A percentile compares a stretch with the other conserved stretches of the same genome.
Evolutionary conservation across 2,113 vertebrate genomes (phyloP).

Genomic region (Sebastes fasciatus): DNA sequence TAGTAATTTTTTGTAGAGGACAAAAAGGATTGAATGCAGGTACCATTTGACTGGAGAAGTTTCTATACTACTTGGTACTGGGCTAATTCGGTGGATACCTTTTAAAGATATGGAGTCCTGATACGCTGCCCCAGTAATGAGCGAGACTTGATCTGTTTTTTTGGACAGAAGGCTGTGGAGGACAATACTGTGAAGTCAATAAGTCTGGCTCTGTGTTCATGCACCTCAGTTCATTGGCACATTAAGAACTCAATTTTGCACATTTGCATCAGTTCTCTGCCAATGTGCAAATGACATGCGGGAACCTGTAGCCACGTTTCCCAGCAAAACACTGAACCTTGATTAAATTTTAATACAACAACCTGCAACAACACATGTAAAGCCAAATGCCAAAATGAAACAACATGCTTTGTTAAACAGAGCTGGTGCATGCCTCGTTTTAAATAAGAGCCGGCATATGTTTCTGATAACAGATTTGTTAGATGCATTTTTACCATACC

Average conservation of each 20-base stretch:
- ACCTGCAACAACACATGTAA: constrained; percentile 25
- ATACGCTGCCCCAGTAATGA: neutral
- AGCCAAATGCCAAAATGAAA: constrained; percentile 7
- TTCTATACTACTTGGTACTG: neutral
- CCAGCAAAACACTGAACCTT: neutral
- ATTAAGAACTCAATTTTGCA: constrained; percentile 25
- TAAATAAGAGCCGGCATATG: neutral
- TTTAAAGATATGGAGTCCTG: neutral
- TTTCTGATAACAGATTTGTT: neutral
- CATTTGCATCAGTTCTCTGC: constrained; percentile 54
- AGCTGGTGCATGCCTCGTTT: neutral
- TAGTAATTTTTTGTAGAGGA: neutral
- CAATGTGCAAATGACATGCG: constrained; percentile 41
- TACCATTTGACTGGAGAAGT: neutral
- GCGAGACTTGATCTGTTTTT: constrained; percentile 39
- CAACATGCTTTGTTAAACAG: neutral
- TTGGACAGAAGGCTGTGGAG: constrained; percentile 25
- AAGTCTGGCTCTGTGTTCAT: constrained; percentile 38
- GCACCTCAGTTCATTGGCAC: constrained; percentile 53
- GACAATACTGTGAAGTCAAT: constrained; percentile 44
- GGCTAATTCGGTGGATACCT: neutral
- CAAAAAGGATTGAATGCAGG: neutral
- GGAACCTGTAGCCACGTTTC: constrained; percentile 17
- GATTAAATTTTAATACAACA: constrained; percentile 49
- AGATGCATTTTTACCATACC: neutral